Conservation (phyloP, 2,797 vertebrate genomes). For the Harpagifer antarcticus region DNA sequence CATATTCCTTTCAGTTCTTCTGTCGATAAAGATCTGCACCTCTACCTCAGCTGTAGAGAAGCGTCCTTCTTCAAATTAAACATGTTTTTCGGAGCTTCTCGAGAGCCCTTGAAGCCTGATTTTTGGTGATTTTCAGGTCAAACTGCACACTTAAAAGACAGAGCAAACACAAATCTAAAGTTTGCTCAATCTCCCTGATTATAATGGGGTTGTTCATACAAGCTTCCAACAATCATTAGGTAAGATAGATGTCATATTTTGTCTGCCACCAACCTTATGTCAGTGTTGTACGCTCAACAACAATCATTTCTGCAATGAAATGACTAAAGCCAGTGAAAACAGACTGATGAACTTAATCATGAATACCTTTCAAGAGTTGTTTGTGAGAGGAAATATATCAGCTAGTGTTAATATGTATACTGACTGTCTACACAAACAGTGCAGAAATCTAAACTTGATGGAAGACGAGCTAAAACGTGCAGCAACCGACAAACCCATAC, state of each 20-base stretch:
- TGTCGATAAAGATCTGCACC: slow-evolving; percentile 54
- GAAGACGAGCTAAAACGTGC: slow-evolving; percentile 35
- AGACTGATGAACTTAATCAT: slow-evolving; percentile 17
- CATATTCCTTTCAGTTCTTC: slow-evolving; percentile 50
- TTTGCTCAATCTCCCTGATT: slow-evolving; percentile 65
- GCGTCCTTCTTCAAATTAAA: slow-evolving; percentile 62
- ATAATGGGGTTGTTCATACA: slow-evolving; percentile 55
- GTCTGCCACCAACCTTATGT: slow-evolving; percentile 39
- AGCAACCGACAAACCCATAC: slow-evolving; percentile 50
- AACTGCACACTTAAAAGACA: slow-evolving; percentile 62
- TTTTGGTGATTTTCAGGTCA: slow-evolving; percentile 72
- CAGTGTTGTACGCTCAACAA: slow-evolving; percentile 40
- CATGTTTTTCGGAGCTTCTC: slow-evolving; percentile 51
- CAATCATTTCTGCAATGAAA: slow-evolving; percentile 47
- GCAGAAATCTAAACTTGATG: slow-evolving; percentile 51
- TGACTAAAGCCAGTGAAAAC: slow-evolving; percentile 10
- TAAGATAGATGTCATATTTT: slow-evolving; percentile 53
- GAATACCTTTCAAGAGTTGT: neutral
- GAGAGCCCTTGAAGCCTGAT: slow-evolving; percentile 61
- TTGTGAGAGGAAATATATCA: slow-evolving; percentile 33
- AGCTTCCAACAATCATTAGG: slow-evolving; percentile 64
- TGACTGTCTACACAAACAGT: slow-evolving; percentile 51
- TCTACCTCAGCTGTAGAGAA: slow-evolving; percentile 41
- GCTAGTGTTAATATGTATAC: slow-evolving; percentile 33
- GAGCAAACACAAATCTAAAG: slow-evolving; percentile 48